phyloP scores from a whole-genome alignment of 92 coral and sea anemone species.

The Galaxea fascicularis region DNA sequence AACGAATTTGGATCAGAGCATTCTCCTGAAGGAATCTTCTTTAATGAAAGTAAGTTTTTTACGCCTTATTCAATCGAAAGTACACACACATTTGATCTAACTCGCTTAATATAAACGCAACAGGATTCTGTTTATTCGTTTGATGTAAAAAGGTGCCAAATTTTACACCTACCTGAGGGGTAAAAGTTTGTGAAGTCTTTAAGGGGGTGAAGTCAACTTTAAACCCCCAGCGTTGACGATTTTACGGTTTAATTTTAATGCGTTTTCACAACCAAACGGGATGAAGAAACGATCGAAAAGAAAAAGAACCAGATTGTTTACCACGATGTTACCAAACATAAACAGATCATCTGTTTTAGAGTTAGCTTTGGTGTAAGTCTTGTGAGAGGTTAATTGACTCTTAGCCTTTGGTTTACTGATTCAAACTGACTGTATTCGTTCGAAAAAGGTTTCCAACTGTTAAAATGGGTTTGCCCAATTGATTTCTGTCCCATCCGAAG shows the following conservation, averaged over 20 bases:
- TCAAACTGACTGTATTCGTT: not conserved
- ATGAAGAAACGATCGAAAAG: too few species aligned
- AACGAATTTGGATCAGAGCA: conserved; percentile 73
- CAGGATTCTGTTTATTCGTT: conserved; percentile 14
- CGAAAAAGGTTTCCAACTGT: conserved; percentile 5
- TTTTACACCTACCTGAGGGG: conserved; percentile 43
- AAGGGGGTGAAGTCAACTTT: conserved; percentile 41
- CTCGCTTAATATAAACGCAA: conserved; percentile 9
- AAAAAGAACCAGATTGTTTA: not conserved
- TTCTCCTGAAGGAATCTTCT: conserved; percentile 83
- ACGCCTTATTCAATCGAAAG: conserved; percentile 17
- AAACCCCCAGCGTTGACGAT: conserved; percentile 30
- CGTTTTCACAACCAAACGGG: not conserved
- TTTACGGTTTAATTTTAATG: not conserved
- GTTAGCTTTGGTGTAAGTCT: conserved; percentile 1
- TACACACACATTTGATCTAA: not conserved
- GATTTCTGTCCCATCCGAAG: not conserved
- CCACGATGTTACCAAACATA: conserved; percentile 1
- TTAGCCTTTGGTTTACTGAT: not conserved
- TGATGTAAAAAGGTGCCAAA: conserved; percentile 46
- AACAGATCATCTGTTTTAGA: not conserved
- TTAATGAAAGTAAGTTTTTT: conserved; percentile 78
- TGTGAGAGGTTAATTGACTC: conserved; percentile 11
- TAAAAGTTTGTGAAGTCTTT: not conserved
- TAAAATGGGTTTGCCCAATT: not conserved